Conservation (phyloP, 2,888 invertebrate species). For the Drosophila trichaetosa region DNA sequence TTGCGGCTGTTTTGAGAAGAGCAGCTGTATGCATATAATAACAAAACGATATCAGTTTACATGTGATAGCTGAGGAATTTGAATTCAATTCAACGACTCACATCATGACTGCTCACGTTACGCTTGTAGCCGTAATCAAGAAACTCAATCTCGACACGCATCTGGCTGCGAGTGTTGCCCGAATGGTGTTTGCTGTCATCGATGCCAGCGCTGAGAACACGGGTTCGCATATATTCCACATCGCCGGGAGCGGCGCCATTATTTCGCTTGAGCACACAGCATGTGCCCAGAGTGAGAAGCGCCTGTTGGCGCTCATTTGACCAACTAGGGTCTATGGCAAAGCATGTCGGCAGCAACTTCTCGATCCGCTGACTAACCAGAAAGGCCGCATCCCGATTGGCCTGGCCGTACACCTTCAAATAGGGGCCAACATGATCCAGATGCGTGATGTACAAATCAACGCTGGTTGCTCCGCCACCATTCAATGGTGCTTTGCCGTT, state of each 20-base stretch:
- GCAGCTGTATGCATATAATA: slow-evolving; percentile 60
- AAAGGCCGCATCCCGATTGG: slow-evolving; percentile 79
- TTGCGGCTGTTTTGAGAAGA: slow-evolving; percentile 81
- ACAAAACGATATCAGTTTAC: slow-evolving; percentile 24
- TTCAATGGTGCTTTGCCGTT: slow-evolving; percentile 51
- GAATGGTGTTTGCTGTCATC: slow-evolving; percentile 36
- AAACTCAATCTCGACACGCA: slow-evolving; percentile 88
- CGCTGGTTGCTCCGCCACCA: slow-evolving; percentile 40
- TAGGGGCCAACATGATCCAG: slow-evolving; percentile 89
- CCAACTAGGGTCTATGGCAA: slow-evolving; percentile 76
- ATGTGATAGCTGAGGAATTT: slow-evolving; percentile 1
- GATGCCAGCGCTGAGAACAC: slow-evolving; percentile 83
- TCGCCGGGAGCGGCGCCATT: slow-evolving; percentile 76
- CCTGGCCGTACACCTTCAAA: slow-evolving; percentile 90
- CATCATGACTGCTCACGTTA: slow-evolving; percentile 86
- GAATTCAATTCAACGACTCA: slow-evolving; percentile 76
- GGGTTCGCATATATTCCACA: slow-evolving; percentile 79
- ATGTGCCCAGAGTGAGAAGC: slow-evolving; percentile 70
- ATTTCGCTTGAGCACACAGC: slow-evolving; percentile 85
- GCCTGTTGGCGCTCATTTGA: slow-evolving; percentile 75
- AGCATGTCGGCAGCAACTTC: slow-evolving; percentile 76
- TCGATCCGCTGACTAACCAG: slow-evolving; percentile 79
- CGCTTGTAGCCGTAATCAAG: slow-evolving; percentile 90
- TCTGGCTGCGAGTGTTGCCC: slow-evolving; percentile 83
- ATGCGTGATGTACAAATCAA: slow-evolving; percentile 70